Evolutionary conservation across 2,888 invertebrate species (phyloP).

Genomic region (Drosophila mettleri): DNA sequence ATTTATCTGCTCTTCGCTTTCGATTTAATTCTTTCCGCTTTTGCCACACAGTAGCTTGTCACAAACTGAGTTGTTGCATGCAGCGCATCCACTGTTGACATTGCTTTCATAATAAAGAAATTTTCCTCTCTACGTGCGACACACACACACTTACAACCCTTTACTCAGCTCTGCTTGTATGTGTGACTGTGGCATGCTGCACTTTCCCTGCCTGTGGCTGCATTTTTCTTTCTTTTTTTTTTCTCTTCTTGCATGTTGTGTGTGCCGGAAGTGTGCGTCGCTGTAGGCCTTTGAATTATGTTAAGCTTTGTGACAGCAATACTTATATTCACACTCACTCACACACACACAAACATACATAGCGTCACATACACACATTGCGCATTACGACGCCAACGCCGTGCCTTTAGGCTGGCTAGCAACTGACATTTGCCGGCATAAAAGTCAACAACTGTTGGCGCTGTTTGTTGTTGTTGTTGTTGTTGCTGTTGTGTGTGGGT

Average conservation of each 20-base stretch:
- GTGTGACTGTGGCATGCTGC: conserved; percentile 8
- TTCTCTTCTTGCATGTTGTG: not conserved
- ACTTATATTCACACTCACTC: conserved; percentile 47
- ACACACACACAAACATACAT: conserved; percentile 15
- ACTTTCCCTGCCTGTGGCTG: conserved; percentile 30
- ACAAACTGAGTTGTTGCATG: conserved; percentile 24
- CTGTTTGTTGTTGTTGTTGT: conserved; percentile 44
- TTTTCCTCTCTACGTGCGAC: conserved; percentile 46
- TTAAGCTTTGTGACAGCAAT: conserved; percentile 69
- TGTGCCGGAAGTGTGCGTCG: conserved; percentile 29
- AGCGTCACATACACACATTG: conserved; percentile 5
- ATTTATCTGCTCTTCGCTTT: conserved; percentile 1
- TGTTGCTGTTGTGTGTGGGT: conserved; percentile 14
- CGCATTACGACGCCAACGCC: conserved; percentile 20
- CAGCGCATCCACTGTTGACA: conserved; percentile 43
- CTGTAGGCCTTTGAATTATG: conserved; percentile 68
- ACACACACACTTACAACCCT: conserved; percentile 9
- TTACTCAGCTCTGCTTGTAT: conserved; percentile 1
- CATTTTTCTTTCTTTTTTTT: conserved; percentile 21
- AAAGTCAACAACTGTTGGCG: conserved; percentile 75
- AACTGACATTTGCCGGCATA: conserved; percentile 78
- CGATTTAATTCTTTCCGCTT: conserved; percentile 20
- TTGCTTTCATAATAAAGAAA: conserved; percentile 58
- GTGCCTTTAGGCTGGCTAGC: conserved; percentile 60
- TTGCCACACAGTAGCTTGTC: conserved; percentile 8